phyloP scores from a whole-genome alignment of 1,140 invertebrate genomes.

The Anastrepha obliqua region DNA sequence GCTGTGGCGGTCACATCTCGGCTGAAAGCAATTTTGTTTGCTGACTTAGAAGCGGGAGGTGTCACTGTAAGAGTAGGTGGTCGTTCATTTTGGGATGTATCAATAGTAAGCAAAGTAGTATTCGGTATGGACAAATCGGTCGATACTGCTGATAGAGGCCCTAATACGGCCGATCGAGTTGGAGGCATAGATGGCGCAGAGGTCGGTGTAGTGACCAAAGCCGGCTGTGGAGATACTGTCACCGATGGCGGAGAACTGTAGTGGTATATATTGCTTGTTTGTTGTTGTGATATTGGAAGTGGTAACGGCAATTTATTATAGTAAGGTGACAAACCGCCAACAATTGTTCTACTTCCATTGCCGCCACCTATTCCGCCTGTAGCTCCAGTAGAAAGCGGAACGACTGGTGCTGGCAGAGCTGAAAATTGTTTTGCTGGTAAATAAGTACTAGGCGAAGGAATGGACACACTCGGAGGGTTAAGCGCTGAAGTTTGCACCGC shows the following conservation, averaged over 20 bases:
- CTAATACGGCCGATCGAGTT: neutral
- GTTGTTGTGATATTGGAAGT: slow-evolving; percentile 12
- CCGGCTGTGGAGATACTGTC: slow-evolving; percentile 19
- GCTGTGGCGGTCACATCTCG: neutral
- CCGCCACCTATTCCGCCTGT: neutral
- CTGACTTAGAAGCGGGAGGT: neutral
- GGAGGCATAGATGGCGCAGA: slow-evolving; percentile 18
- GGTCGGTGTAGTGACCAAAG: neutral
- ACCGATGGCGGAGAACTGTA: slow-evolving; percentile 33
- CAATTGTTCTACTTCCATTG: neutral
- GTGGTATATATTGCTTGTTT: slow-evolving; percentile 43
- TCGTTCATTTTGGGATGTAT: neutral
- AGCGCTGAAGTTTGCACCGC: slow-evolving; percentile 60
- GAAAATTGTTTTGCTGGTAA: slow-evolving; percentile 67
- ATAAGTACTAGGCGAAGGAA: slow-evolving; percentile 62
- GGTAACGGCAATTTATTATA: slow-evolving; percentile 52
- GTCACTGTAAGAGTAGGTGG: neutral
- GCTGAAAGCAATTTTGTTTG: neutral
- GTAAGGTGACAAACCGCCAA: neutral
- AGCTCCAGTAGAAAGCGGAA: neutral
- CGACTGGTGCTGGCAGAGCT: slow-evolving; percentile 10
- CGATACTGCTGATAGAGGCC: neutral
- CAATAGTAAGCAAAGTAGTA: slow-evolving; percentile 15
- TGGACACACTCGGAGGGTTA: slow-evolving; percentile 64
- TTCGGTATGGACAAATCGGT: slow-evolving; percentile 28